Evolutionary conservation across 2,797 vertebrate genomes (phyloP), one percentile per base, ranked within the genome.

Genomic region (Poeciliopsis turneri): DNA sequence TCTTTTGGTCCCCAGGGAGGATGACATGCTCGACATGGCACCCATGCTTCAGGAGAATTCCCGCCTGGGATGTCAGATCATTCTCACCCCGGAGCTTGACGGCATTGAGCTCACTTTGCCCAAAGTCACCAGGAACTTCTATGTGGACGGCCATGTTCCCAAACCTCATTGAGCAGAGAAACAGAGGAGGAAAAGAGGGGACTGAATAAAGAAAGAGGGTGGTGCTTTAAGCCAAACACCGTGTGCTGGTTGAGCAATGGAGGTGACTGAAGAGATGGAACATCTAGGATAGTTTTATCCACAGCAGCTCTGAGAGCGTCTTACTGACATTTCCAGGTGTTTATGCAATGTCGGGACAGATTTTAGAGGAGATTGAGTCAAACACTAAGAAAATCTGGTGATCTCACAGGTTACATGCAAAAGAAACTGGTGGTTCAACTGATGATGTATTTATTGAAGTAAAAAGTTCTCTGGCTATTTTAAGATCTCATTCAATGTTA

Each of bases 21-120:
- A 99, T 0, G 97, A 98, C 90, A 97, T 99, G 97, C 91, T 98
- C 90, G 98, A 99, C 93, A 96, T 98, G 97, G 97, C 97, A 0
- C 95, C 98, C 0, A 90, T 96, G 90, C 97, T 99, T 47, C 97
- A 97, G 93, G 96, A 97, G 91, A 98, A 97, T 86, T 99, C 97
- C 0, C 93, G 97, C 0, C 95, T 99, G 57, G 96, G 97, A 79
- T 99, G 97, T 90, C 97, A 98, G 94, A 95, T 98, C 66, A 76
- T 96, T 78, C 95, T 98, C 39, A 96, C 94, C 0, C 91, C 78
- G 0, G 97, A 96, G 77, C 89, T 97, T n/a, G 96, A 97, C 0
- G 97, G 97, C 46, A 96, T 97, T 0, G 96, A 97, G 82, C 85
- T 98, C 73, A 97, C 96, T 1, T 90, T 98, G 74, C 97, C 97